Percentiles rank a stretch among this genome's conserved stretches.
These are phyloP conservation scores for Melanostigma gelatinosum DNA, from an alignment of 2,113 vertebrate species.

Conservation along the genomic window DNA sequence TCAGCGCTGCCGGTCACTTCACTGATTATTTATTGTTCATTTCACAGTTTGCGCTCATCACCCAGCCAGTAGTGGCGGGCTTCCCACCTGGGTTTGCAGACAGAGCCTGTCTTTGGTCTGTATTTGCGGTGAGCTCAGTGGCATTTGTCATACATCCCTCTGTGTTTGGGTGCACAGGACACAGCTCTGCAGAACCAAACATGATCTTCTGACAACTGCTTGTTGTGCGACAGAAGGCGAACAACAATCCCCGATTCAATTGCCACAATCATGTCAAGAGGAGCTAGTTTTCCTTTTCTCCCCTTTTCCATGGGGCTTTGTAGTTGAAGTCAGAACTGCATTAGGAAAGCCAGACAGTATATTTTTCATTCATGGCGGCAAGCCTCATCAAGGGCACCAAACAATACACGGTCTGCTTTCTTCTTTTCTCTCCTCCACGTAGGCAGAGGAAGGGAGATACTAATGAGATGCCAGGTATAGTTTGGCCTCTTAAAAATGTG, in stretches of 20 bases:
- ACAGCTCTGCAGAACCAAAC: constrained; percentile 24
- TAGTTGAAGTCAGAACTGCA: constrained; percentile 34
- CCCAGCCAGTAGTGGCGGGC: not conserved
- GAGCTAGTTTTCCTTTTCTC: constrained; percentile 31
- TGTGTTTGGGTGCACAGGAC: constrained; percentile 23
- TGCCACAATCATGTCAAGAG: constrained; percentile 50
- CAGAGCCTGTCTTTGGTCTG: constrained; percentile 38
- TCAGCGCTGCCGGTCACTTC: constrained; percentile 6
- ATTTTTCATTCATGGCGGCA: constrained; percentile 60
- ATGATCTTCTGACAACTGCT: constrained; percentile 30
- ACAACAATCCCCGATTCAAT: constrained; percentile 11
- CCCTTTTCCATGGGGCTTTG: constrained; percentile 28
- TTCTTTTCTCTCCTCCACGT: constrained; percentile 25
- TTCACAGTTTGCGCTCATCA: constrained; percentile 33
- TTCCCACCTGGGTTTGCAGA: constrained; percentile 44
- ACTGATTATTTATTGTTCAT: constrained; percentile 19
- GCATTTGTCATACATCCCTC: constrained; percentile 18
- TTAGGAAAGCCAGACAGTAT: constrained; percentile 52
- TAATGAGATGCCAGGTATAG: constrained; percentile 47
- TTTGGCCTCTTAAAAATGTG: constrained; percentile 58
- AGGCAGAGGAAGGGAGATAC: constrained; percentile 36
- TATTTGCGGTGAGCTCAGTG: constrained; percentile 54
- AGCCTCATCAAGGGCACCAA: constrained; percentile 56
- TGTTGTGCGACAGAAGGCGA: constrained; percentile 24
- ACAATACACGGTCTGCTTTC: constrained; percentile 38